Percentiles rank a stretch among this genome's conserved stretches.
phyloP scores from a whole-genome alignment of 2,113 vertebrate genomes.

The Hemibates koningsi region DNA sequence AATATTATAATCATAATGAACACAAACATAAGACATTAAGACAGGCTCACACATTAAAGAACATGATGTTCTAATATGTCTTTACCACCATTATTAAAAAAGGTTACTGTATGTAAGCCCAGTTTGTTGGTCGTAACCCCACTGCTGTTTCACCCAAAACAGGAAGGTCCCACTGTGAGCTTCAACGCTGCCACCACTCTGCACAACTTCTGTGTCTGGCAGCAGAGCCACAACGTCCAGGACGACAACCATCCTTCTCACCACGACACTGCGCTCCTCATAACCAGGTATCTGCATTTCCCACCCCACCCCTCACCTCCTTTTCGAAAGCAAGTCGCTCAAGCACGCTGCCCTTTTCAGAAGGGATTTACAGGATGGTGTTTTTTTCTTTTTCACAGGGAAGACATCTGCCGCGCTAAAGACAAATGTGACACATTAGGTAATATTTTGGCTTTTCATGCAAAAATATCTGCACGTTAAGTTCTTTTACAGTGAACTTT shows the following conservation, averaged over 20 bases:
- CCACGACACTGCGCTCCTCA: slow-evolving; percentile 93
- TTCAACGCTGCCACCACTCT: slow-evolving; percentile 90
- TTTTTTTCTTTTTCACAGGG: slow-evolving; percentile 69
- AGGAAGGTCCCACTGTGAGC: slow-evolving; percentile 92
- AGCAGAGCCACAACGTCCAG: slow-evolving; percentile 84
- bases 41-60: background rate
- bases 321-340: background rate
- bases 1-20: background rate
- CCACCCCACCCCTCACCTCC: too few species aligned
- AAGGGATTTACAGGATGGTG: background rate
- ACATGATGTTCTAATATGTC: background rate
- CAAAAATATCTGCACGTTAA: background rate
- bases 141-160: background rate
- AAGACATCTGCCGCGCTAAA: slow-evolving; percentile 94
- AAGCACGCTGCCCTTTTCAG: background rate
- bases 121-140: background rate
- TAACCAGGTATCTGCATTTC: slow-evolving; percentile 79
- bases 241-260: slow-evolving; percentile 90
- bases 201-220: slow-evolving; percentile 94
- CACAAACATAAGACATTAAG: background rate
- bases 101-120: background rate
- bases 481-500: slow-evolving; percentile 7
- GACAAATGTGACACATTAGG: slow-evolving; percentile 97
- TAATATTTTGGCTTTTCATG: slow-evolving; percentile 66
- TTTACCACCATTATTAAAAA: background rate